Evolutionary conservation across 2,797 vertebrate species (phyloP).

Genomic region (Synaphobranchus kaupii): DNA sequence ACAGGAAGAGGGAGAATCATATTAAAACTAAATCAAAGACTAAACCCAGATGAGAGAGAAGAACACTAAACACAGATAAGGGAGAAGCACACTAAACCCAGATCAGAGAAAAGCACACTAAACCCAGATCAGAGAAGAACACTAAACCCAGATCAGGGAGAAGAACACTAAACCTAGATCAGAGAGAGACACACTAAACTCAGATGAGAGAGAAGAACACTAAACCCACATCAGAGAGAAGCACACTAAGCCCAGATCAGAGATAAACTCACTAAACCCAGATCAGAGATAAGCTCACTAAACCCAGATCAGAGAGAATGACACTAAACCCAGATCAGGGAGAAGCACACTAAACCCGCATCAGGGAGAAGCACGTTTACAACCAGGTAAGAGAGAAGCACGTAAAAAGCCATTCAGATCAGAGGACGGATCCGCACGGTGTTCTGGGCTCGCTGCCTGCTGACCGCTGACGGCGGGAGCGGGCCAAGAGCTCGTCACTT

Average conservation of each 20-base stretch:
- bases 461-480: slow-evolving; percentile 5
- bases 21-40: neutral
- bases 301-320: neutral
- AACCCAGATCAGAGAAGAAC: neutral
- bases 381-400: slow-evolving; percentile 25
- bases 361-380: slow-evolving; percentile 2
- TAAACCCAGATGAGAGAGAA: neutral
- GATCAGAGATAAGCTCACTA: slow-evolving; percentile 27
- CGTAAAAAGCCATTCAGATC: slow-evolving; percentile 56
- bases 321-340: slow-evolving; percentile 7
- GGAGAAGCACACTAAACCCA: neutral
- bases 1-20: neutral
- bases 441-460: slow-evolving; percentile 8
- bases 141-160: too few species aligned
- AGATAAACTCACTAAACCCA: slow-evolving; percentile 4
- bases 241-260: neutral
- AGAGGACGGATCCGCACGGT: slow-evolving; percentile 31
- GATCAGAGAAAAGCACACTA: neutral
- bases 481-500: slow-evolving; percentile 1
- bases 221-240: neutral
- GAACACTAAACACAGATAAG: neutral
- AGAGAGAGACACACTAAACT: neutral
- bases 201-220: neutral
- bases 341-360: slow-evolving; percentile 26
- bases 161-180: neutral